Conservation (phyloP, 1,140 invertebrate species). For the Muscidifurax raptorellus region DNA sequence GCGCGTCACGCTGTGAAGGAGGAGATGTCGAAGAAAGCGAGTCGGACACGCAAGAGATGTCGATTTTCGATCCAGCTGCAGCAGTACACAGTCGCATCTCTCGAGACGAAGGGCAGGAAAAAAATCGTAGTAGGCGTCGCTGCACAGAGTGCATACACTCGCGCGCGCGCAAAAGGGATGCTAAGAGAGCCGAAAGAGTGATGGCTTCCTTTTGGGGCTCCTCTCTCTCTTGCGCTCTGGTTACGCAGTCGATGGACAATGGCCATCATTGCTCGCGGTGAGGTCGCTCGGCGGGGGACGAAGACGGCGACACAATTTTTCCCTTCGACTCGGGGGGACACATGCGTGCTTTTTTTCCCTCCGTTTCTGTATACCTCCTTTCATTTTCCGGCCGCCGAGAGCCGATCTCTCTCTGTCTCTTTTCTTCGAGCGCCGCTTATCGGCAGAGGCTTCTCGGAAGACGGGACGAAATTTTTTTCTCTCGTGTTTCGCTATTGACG, state of each 20-base stretch:
- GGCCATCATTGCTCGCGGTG: constrained; percentile 9
- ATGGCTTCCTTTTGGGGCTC: constrained; percentile 15
- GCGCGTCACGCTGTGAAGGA: not conserved
- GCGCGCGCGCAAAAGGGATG: not conserved
- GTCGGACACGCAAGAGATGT: not conserved
- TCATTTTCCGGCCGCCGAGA: not conserved
- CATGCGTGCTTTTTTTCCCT: not conserved
- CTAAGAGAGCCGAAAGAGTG: not conserved
- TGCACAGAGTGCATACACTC: not conserved
- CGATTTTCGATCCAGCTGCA: constrained; percentile 2
- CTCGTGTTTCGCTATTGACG: not conserved
- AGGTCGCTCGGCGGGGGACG: not conserved
- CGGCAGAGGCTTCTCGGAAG: not conserved
- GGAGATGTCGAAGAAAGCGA: not conserved
- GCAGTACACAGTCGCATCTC: not conserved
- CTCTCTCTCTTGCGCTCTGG: not conserved
- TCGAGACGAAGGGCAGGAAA: not conserved
- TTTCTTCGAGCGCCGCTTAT: not conserved
- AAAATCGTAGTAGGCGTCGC: constrained; percentile 11
- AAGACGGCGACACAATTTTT: not conserved
- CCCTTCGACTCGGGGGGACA: not conserved
- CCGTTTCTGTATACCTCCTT: not conserved
- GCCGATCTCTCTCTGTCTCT: not conserved
- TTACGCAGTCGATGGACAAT: constrained; percentile 4
- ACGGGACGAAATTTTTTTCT: not conserved